A percentile compares a stretch with the other conserved stretches of the same genome.
Evolutionary conservation across 2,888 invertebrate genomes (phyloP).

Genomic region (Endotricha flammealis): DNA sequence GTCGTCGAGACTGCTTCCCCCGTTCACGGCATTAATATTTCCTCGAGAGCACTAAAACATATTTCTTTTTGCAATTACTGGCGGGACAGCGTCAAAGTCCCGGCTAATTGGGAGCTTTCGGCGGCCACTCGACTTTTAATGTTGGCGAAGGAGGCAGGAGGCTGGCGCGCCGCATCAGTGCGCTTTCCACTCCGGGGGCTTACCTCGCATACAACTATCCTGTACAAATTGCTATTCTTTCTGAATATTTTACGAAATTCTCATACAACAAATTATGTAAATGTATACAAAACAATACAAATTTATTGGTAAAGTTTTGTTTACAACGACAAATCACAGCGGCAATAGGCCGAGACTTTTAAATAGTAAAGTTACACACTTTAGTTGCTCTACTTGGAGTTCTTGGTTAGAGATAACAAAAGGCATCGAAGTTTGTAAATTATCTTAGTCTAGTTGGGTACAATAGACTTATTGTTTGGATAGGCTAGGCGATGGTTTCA

Average conservation of each 20-base stretch:
- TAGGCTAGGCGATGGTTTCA: constrained; percentile 7
- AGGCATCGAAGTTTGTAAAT: constrained; percentile 10
- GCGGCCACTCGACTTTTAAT: constrained; percentile 63
- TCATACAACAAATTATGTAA: constrained; percentile 39
- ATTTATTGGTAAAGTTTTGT: constrained; percentile 25
- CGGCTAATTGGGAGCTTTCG: constrained; percentile 72
- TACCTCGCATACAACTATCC: constrained; percentile 31
- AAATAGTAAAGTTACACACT: constrained; percentile 9
- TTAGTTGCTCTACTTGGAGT: constrained; percentile 8
- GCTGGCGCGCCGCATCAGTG: constrained; percentile 27
- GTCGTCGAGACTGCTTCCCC: constrained; percentile 20
- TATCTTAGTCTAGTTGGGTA: constrained; percentile 10
- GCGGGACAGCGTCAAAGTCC: constrained; percentile 58
- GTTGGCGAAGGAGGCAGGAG: constrained; percentile 38
- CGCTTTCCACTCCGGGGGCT: constrained; percentile 25
- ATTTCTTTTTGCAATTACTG: constrained; percentile 67
- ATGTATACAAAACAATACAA: constrained; percentile 28
- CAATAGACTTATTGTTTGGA: constrained; percentile 11
- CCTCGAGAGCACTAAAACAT: constrained; percentile 51
- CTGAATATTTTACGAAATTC: constrained; percentile 37
- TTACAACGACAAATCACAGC: constrained; percentile 9
- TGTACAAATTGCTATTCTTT: constrained; percentile 50
- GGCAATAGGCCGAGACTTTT: constrained; percentile 9
- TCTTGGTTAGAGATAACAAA: constrained; percentile 12
- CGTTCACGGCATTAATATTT: constrained; percentile 51